These are phyloP conservation scores for Osmerus eperlanus DNA, from an alignment of 2,113 vertebrate species.

Conservation along the genomic window DNA sequence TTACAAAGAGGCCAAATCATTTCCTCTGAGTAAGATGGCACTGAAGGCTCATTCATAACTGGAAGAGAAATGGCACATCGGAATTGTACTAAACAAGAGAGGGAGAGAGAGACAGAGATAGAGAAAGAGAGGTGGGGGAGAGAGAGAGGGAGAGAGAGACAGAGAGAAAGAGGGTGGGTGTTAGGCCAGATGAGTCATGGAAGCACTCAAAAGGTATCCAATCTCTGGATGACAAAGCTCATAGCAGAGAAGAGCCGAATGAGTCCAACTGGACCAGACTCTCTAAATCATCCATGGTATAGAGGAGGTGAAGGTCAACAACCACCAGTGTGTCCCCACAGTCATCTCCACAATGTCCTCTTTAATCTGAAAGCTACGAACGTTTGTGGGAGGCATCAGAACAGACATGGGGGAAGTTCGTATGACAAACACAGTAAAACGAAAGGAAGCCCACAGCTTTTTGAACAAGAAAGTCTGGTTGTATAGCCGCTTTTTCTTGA, in stretches of 20 bases:
- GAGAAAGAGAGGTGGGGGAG: no score
- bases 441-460: background rate
- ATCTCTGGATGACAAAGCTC: conserved; percentile 29
- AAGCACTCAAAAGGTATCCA: conserved; percentile 39
- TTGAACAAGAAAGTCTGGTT: background rate
- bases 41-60: no score
- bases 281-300: conserved; percentile 18
- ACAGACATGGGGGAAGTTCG: conserved; percentile 10
- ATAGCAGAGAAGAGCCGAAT: conserved; percentile 14
- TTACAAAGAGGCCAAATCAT: no score
- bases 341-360: conserved; percentile 25
- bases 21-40: no score
- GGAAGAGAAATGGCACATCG: no score
- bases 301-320: conserved; percentile 38
- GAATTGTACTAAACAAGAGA: no score
- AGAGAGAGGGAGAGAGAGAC: no score
- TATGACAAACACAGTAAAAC: background rate
- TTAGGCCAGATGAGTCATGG: conserved; percentile 52
- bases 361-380: conserved; percentile 15
- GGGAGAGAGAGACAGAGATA: no score
- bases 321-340: conserved; percentile 14
- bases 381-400: conserved; percentile 7
- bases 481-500: no score
- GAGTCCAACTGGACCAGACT: conserved; percentile 44
- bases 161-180: no score